These are phyloP conservation scores for Gonatopus flavifemur DNA, from an alignment of 1,140 invertebrate species.

Conservation along the genomic window DNA sequence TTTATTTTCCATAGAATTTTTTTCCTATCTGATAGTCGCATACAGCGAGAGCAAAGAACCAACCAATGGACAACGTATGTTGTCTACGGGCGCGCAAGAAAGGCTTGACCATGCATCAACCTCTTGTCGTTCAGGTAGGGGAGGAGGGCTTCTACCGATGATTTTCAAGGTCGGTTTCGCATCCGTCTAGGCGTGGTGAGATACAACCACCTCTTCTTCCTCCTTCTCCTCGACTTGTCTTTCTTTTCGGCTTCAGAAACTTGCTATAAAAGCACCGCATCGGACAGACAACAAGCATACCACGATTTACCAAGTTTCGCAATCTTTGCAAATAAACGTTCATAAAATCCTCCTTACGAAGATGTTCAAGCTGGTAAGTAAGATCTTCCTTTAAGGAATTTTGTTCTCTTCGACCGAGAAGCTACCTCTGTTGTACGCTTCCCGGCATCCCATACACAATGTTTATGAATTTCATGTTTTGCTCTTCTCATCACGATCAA, in stretches of 20 bases:
- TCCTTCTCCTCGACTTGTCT: not conserved
- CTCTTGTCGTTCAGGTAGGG: constrained; percentile 26
- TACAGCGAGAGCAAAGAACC: constrained; percentile 20
- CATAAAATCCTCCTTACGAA: constrained; percentile 36
- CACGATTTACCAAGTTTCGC: constrained; percentile 53
- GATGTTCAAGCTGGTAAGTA: constrained; percentile 51
- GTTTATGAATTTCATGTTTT: no score
- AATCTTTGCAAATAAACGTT: constrained; percentile 48
- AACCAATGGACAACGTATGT: constrained; percentile 36
- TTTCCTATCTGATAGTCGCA: no score
- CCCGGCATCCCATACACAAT: no score
- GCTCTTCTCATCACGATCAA: no score
- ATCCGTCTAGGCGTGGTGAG: constrained; percentile 34
- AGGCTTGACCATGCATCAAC: constrained; percentile 27
- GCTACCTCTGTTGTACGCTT: no score
- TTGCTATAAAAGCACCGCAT: no score
- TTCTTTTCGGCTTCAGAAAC: constrained; percentile 7
- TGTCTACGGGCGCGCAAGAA: constrained; percentile 21
- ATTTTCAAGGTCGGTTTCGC: constrained; percentile 24
- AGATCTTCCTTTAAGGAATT: not conserved
- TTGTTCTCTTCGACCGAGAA: not conserved
- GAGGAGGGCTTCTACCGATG: constrained; percentile 28
- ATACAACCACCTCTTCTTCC: constrained; percentile 39
- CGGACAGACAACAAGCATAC: no score
- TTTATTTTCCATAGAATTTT: no score